phyloP scores from a whole-genome alignment of 2,113 vertebrate genomes.

The Cyanocitta stelleri region DNA sequence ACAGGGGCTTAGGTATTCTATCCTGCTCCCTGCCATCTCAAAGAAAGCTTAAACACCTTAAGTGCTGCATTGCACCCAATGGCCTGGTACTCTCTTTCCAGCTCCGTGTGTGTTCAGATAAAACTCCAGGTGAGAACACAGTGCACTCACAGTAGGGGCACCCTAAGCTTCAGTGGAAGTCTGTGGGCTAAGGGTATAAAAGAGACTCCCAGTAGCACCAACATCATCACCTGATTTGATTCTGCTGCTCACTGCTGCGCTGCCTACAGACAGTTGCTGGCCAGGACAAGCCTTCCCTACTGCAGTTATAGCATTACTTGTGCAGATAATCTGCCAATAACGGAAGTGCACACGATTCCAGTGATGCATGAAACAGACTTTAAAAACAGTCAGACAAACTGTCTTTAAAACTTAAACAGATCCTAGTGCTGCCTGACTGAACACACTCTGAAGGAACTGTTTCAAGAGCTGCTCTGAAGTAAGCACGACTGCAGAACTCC shows the following conservation, averaged over 20 bases:
- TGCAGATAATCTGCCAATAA: not conserved
- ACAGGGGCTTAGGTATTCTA: not conserved
- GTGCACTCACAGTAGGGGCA: not conserved
- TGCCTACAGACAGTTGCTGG: not conserved
- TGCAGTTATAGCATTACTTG: not conserved
- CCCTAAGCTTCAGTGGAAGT: not conserved
- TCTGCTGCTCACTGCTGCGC: fast-evolving
- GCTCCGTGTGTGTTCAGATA: fast-evolving
- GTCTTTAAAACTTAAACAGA: not conserved
- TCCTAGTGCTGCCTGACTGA: not conserved
- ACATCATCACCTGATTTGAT: not conserved
- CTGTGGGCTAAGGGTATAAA: not conserved
- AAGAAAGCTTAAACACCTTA: not conserved
- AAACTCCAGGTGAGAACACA: not conserved
- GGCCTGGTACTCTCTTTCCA: not conserved
- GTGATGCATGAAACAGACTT: not conserved
- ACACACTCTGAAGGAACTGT: not conserved
- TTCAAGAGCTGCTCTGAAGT: not conserved
- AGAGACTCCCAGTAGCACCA: not conserved
- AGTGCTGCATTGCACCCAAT: not conserved
- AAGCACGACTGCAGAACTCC: not conserved
- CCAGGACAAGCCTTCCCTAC: not conserved
- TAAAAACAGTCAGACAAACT: not conserved
- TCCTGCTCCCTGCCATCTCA: not conserved
- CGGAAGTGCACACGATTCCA: not conserved